These are phyloP conservation scores for Onychomys leucogaster DNA, from an alignment of 2,797 vertebrate genomes.

Conservation along the genomic window DNA sequence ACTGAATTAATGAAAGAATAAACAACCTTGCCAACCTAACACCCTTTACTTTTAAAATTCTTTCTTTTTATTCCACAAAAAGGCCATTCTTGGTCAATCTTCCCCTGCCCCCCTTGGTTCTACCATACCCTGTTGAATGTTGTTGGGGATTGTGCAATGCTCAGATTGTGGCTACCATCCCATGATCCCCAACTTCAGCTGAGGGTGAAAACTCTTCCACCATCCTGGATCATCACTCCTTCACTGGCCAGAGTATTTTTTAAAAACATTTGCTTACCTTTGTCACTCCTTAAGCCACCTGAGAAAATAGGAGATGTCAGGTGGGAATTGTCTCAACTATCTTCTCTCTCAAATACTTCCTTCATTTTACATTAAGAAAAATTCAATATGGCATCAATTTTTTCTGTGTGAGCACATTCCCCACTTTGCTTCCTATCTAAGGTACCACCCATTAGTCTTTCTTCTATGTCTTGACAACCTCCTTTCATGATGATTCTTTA, in stretches of 20 bases:
- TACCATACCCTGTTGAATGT: no score
- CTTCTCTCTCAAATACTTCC: neutral
- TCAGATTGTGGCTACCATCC: neutral
- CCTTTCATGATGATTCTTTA: neutral
- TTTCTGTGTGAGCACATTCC: neutral
- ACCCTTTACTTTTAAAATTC: neutral
- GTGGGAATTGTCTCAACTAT: neutral
- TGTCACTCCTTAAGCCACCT: neutral
- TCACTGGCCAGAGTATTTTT: neutral
- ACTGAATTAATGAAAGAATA: neutral
- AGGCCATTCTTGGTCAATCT: neutral
- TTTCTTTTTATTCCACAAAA: neutral
- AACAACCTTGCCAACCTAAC: neutral
- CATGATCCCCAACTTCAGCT: neutral
- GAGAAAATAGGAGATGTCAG: neutral
- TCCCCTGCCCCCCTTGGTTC: neutral
- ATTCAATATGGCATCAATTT: neutral
- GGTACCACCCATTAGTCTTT: neutral
- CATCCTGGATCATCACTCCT: neutral
- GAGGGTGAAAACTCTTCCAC: neutral
- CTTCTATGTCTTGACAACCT: neutral
- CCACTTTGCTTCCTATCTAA: neutral
- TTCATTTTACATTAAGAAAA: neutral
- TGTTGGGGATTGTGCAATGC: neutral
- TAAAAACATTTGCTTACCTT: neutral